Base-by-base conservation (phyloP, 2,888 invertebrate genomes). In the Agrotis puta region DNA sequence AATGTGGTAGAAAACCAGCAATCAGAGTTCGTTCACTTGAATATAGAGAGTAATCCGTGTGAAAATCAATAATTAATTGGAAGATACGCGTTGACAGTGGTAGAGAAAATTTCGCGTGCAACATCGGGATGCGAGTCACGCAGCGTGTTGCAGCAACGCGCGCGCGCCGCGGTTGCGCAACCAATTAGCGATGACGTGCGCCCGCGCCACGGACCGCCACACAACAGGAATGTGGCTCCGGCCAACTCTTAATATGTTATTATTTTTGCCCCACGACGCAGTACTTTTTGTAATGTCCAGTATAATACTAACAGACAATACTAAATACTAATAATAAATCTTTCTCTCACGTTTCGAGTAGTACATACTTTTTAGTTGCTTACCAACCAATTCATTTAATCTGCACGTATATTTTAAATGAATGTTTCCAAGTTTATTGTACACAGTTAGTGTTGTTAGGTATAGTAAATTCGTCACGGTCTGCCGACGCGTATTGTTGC, bases 391-490 rank as follows among this genome's bases (percentile, higher is more conserved):
- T 74, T 70, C 59, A 63, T 76, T 80, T 76, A 74, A 87, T 91
- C 53, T 61, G 57, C 51, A 64, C 58, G 68, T 74, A 59, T 92
- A 59, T 92, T 89, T 80, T 79, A 88, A 90, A 92, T 93, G 89
- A 90, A 91, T 90, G 91, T 91, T 91, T 92, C 91, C 82, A 88
- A 88, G 85, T 85, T 79, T 77, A 83, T 79, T 88, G 81, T 86
- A 88, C 88, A 87, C 85, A 85, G 82, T 85, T 83, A 86, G 88
- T 89, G 86, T 84, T 77, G 83, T 85, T 89, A 89, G 86, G 87
- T 89, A 88, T 87, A 88, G 89, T 86, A 84, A 86, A 89, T 87
- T 83, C 90, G 94, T 92, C 90, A 92, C 90, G 95, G 92, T 94
- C 94, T 90, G 92, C 69, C 86, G 90, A 83, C 85, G 83, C 77